These are phyloP conservation scores for Amphimedon queenslandica DNA, from an alignment of 37 sponge, comb jelly and placozoan genomes.

Conservation along the genomic window DNA sequence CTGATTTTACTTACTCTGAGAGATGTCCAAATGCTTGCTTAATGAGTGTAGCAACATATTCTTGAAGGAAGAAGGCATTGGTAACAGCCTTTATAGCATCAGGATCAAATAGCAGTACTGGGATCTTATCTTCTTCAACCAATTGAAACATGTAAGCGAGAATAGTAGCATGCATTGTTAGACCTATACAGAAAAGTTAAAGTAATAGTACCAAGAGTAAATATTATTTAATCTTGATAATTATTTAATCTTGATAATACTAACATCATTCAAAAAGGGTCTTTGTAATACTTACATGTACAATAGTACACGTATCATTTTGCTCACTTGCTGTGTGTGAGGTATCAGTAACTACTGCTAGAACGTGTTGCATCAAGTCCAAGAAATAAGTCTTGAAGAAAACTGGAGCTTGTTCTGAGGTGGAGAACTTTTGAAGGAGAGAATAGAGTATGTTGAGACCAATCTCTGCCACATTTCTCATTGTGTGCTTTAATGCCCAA, in stretches of 20 bases:
- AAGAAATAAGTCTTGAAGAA: slow-evolving; percentile 92
- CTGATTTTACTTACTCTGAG: slow-evolving; percentile 84
- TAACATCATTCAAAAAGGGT: no score
- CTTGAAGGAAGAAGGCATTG: slow-evolving; percentile 63
- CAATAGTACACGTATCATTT: no score
- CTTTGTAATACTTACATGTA: no score
- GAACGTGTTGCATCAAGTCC: slow-evolving; percentile 83
- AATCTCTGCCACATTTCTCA: slow-evolving; percentile 97
- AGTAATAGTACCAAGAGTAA: no score
- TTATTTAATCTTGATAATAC: background rate
- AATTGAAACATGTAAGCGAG: slow-evolving; percentile 86
- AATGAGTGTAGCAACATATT: slow-evolving; percentile 70
- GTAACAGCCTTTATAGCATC: slow-evolving; percentile 14
- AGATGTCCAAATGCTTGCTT: slow-evolving; percentile 91
- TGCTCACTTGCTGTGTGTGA: slow-evolving; percentile 83
- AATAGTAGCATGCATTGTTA: slow-evolving; percentile 91
- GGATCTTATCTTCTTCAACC: slow-evolving; percentile 76
- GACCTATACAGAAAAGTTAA: slow-evolving; percentile 31
- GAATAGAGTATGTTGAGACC: slow-evolving; percentile 57
- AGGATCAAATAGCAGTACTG: slow-evolving; percentile 48
- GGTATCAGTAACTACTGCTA: slow-evolving; percentile 91
- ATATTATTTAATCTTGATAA: background rate
- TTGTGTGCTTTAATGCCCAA: slow-evolving; percentile 97
- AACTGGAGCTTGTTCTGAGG: slow-evolving; percentile 24
- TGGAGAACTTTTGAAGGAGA: slow-evolving; percentile 75